A percentile compares a stretch with the other conserved stretches of the same genome.
Evolutionary conservation across 2,113 vertebrate genomes (phyloP).

Genomic region (Melanerpes aurifrons): DNA sequence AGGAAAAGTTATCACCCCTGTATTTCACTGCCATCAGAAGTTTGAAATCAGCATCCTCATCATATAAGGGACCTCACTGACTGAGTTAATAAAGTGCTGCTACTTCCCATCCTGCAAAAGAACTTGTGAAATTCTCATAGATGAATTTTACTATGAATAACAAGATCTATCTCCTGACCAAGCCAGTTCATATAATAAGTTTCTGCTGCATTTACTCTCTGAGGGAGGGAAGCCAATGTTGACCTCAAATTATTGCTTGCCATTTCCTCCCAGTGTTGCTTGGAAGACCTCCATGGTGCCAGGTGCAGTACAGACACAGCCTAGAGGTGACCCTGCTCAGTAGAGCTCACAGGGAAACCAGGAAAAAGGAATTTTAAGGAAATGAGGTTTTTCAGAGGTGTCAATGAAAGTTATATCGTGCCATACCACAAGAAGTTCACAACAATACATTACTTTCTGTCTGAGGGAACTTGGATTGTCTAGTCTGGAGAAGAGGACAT

Average conservation of each 20-base stretch:
- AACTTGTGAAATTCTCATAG: constrained; percentile 8
- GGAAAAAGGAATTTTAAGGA: background rate
- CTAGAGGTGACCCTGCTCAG: background rate
- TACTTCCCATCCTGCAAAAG: background rate
- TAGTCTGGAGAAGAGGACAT: background rate
- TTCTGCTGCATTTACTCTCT: background rate
- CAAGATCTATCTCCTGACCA: background rate
- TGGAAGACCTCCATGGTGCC: accelerated
- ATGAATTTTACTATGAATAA: background rate
- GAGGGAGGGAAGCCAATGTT: background rate
- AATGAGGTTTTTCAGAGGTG: accelerated
- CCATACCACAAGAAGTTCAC: no score
- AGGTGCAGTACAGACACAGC: background rate
- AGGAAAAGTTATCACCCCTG: background rate
- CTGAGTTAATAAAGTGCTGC: background rate
- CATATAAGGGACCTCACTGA: background rate
- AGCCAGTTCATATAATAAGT: background rate
- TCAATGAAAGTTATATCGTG: background rate
- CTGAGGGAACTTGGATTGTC: background rate
- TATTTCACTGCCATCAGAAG: background rate
- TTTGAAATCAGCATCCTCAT: background rate
- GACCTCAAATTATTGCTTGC: background rate
- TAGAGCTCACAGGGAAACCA: background rate
- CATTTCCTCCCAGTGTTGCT: background rate
- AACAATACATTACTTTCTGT: no score